These are phyloP conservation scores for Trididemnum miniatum DNA, from an alignment of 23 tunicate genomes.

Conservation along the genomic window DNA sequence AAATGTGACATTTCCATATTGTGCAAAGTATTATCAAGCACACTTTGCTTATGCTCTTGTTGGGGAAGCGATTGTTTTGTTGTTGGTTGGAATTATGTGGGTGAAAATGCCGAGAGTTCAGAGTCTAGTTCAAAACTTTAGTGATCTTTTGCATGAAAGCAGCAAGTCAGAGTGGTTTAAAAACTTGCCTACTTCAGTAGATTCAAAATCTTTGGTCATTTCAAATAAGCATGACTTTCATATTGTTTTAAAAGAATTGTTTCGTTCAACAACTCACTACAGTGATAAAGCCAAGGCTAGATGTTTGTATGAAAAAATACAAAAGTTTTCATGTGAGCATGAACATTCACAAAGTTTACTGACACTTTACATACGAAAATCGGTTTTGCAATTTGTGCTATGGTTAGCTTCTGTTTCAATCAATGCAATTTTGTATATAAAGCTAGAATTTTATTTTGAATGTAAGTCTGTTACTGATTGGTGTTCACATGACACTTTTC, in stretches of 20 bases:
- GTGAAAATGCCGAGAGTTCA: slow-evolving; percentile 44
- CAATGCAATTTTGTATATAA: neutral
- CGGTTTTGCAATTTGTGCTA: neutral
- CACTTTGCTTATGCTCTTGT: slow-evolving; percentile 51
- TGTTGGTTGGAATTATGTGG: slow-evolving; percentile 66
- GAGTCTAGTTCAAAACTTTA: neutral
- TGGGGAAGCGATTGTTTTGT: slow-evolving; percentile 44
- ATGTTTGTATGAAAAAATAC: neutral
- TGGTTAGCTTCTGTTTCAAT: neutral
- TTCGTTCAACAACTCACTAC: neutral
- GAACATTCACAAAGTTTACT: neutral
- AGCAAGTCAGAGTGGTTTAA: neutral
- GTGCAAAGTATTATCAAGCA: slow-evolving; percentile 59
- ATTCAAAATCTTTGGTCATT: too few relatives aligned
- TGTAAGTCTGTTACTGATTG: neutral
- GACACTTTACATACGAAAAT: neutral
- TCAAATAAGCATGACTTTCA: too few relatives aligned
- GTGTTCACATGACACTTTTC: neutral
- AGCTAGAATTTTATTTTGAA: neutral
- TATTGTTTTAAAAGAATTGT: neutral
- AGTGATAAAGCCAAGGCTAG: neutral
- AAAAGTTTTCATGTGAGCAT: neutral
- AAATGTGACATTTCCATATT: neutral
- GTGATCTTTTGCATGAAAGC: slow-evolving; percentile 8
- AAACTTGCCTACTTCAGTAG: neutral